Evolutionary conservation across 2,113 vertebrate genomes (phyloP), one percentile per base, ranked within the genome.

Genomic region (Phylloscopus whistleri): DNA sequence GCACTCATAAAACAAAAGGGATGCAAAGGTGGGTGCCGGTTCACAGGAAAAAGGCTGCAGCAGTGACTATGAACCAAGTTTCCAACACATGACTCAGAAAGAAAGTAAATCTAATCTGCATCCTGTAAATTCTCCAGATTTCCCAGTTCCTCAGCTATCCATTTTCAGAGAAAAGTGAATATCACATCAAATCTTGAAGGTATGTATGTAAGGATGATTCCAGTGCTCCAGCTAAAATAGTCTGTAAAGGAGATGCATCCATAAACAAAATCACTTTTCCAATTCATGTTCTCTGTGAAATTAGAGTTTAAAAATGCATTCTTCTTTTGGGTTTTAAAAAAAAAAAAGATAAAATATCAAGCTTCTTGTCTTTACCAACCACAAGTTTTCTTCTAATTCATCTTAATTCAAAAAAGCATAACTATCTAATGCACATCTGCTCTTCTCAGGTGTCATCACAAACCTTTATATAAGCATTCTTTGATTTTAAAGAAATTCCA

Each of bases 201-300:
- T 41, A 49, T 18, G 13, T 49, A 49, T 49, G 10, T 23, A 66
- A 33, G 17, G 17, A 27, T 37, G 2, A 66, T n/a, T 74, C 18
- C 11, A n/a, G 16, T 49, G 23, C 84, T 97, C 75, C 56, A 89
- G 66, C 49, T 84, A 63, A 91, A 91, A 76, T 44, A 5, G 52
- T 56, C 75, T 81, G 7, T 20, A 48, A 74, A 56, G 39, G 15
- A 79, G 13, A 46, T 37, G 2, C 21, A 70, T 67, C 33, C n/a
- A 8, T 70, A 74, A 84, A 26, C 16, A 68, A 58, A 62, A 16
- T 1, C 7, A 22, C 9, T 84, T 69, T 82, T 88, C 44, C 26
- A 78, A 35, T 35, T n/a, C 11, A 19, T 23, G 17, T 30, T 82
- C 6, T 76, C 18, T 77, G 10, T 83, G 67, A 89, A 93, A 80